These are phyloP conservation scores for Caenorhabditis sp. DNA, from an alignment of 2,888 invertebrate genomes.

Conservation along the genomic window DNA sequence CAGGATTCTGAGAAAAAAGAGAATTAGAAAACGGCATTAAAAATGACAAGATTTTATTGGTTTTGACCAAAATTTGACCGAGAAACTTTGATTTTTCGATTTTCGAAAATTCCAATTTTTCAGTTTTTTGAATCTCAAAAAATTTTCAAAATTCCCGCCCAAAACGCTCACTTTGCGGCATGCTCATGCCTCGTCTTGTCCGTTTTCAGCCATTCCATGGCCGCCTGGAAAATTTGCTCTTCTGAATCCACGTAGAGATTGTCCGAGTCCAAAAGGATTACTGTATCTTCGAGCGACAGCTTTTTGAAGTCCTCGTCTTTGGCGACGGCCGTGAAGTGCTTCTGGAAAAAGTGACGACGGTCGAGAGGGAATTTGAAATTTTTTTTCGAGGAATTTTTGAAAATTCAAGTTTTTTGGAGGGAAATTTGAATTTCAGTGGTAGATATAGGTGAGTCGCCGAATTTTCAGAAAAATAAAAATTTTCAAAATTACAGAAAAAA, in stretches of 20 bases:
- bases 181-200: slow-evolving; percentile 86
- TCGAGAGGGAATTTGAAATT: background rate
- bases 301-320: slow-evolving; percentile 89
- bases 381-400: too few relatives aligned
- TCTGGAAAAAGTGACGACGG: slow-evolving; percentile 84
- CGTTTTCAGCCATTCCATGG: slow-evolving; percentile 90
- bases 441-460: too few relatives aligned
- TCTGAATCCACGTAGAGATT: slow-evolving; percentile 89
- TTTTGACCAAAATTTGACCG: too few relatives aligned
- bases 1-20: slow-evolving; percentile 85
- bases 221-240: slow-evolving; percentile 91
- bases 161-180: slow-evolving; percentile 67
- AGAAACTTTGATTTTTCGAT: too few relatives aligned
- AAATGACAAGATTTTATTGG: background rate
- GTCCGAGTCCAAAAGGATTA: slow-evolving; percentile 88
- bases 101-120: background rate
- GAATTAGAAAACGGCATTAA: background rate
- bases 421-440: too few relatives aligned
- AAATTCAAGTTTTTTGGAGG: too few relatives aligned
- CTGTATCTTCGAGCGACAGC: slow-evolving; percentile 61
- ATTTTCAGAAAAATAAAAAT: background rate
- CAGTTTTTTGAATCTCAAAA: background rate
- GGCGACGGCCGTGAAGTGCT: slow-evolving; percentile 90
- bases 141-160: background rate
- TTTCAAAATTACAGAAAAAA: background rate